phyloP scores from a whole-genome alignment of 2,888 invertebrate genomes.

The Campaea margaritaria region DNA sequence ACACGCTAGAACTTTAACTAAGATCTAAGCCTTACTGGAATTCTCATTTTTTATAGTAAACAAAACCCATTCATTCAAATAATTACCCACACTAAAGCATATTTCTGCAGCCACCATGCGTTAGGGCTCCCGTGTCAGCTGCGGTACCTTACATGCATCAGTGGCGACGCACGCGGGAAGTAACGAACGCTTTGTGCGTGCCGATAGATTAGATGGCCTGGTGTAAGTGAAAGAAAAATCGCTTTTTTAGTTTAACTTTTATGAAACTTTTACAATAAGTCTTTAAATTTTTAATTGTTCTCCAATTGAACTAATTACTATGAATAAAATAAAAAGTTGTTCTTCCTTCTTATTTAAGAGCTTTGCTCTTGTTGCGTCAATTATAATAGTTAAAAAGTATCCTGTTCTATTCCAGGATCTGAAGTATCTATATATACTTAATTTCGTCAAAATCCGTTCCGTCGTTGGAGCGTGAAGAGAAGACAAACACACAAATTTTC shows the following conservation, averaged over 20 bases:
- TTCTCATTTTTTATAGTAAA: conserved; percentile 11
- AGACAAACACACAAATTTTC: neutral
- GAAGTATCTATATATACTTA: too few relatives aligned
- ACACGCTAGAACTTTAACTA: too few relatives aligned
- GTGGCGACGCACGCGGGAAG: conserved; percentile 72
- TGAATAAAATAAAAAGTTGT: too few relatives aligned
- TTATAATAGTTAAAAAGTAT: too few relatives aligned
- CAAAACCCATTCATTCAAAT: conserved; percentile 29
- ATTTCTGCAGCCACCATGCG: conserved; percentile 19
- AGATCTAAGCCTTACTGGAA: too few relatives aligned
- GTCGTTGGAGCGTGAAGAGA: too few relatives aligned
- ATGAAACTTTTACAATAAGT: too few relatives aligned
- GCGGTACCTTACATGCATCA: conserved; percentile 79
- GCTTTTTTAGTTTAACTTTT: conserved; percentile 24
- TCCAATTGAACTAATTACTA: too few relatives aligned
- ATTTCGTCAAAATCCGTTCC: too few relatives aligned
- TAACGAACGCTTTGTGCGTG: conserved; percentile 81
- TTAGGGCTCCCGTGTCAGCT: conserved; percentile 61
- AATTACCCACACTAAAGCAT: conserved; percentile 31
- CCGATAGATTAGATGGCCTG: conserved; percentile 69
- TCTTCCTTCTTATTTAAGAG: too few relatives aligned
- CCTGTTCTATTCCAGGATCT: neutral
- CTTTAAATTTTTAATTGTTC: too few relatives aligned
- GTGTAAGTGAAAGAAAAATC: conserved; percentile 42
- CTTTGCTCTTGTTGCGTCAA: too few relatives aligned